Evolutionary conservation across 2,888 invertebrate species (phyloP).

Genomic region (Eupithecia pulchellata): DNA sequence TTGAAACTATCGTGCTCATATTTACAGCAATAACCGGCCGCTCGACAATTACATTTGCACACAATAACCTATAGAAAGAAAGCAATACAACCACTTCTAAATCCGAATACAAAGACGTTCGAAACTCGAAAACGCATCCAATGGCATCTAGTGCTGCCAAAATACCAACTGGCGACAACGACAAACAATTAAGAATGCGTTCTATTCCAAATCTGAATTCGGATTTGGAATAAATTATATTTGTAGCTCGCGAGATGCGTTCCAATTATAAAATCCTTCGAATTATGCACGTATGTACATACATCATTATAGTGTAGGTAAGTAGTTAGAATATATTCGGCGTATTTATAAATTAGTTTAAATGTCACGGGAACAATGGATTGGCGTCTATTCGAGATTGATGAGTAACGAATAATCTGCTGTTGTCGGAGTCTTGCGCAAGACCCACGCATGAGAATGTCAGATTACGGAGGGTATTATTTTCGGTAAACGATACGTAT

Average conservation of each 20-base stretch:
- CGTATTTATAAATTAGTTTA: slow-evolving; percentile 80
- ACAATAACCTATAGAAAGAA: slow-evolving; percentile 79
- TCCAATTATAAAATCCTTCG: slow-evolving; percentile 59
- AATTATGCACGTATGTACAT: slow-evolving; percentile 58
- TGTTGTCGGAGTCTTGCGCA: slow-evolving; percentile 76
- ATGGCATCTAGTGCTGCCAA: slow-evolving; percentile 78
- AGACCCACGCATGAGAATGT: slow-evolving; percentile 69
- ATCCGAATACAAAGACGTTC: slow-evolving; percentile 81
- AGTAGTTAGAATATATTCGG: slow-evolving; percentile 70
- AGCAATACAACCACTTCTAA: slow-evolving; percentile 78
- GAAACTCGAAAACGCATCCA: slow-evolving; percentile 72
- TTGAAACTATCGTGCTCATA: slow-evolving; percentile 59
- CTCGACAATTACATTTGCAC: slow-evolving; percentile 81
- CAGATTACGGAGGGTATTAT: slow-evolving; percentile 78
- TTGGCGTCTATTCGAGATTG: slow-evolving; percentile 81
- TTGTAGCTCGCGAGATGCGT: slow-evolving; percentile 51
- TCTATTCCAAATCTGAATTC: slow-evolving; percentile 72
- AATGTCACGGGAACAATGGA: slow-evolving; percentile 84
- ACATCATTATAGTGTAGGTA: slow-evolving; percentile 58
- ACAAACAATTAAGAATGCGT: slow-evolving; percentile 80
- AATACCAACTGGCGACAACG: slow-evolving; percentile 65
- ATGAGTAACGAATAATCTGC: slow-evolving; percentile 79
- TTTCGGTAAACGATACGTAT: slow-evolving; percentile 81
- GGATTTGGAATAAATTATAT: slow-evolving; percentile 70
- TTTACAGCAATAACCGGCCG: slow-evolving; percentile 73